These are phyloP conservation scores for Cyanoderma ruficeps DNA, from an alignment of 2,113 vertebrate species.

Conservation along the genomic window DNA sequence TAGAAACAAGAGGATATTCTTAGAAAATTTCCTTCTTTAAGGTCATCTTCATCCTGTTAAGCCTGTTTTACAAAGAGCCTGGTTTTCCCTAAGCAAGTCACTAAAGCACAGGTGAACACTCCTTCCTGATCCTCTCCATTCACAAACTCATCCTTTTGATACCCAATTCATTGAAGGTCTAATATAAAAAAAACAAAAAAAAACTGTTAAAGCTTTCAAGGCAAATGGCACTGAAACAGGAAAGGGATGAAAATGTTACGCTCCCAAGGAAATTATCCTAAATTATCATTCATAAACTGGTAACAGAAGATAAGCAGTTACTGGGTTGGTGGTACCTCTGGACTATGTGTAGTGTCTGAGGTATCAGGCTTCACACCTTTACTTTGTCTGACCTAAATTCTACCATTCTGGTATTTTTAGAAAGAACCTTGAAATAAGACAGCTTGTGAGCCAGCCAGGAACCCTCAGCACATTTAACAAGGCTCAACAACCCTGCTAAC, in stretches of 20 bases:
- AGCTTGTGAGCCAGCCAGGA: constrained; percentile 13
- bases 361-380: not conserved
- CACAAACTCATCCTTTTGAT: not conserved
- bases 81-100: not conserved
- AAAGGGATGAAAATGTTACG: not conserved
- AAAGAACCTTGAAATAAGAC: not conserved
- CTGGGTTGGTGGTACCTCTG: not conserved
- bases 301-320: not conserved
- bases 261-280: not conserved
- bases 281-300: not conserved
- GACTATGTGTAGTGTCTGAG: not conserved
- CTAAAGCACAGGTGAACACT: not conserved
- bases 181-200: not conserved
- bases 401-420: constrained; percentile 23
- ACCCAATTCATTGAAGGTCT: not conserved
- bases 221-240: not conserved
- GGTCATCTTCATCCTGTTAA: not conserved
- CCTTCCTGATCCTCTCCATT: not conserved
- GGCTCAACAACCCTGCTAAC: not conserved
- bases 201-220: not conserved
- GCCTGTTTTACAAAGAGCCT: not conserved
- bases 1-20: constrained; percentile 20
- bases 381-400: constrained; percentile 5
- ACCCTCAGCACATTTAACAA: not conserved
- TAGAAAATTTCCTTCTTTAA: not conserved